Conservation (phyloP, 2,888 invertebrate species). For the Synanthedon andrenaeformis region DNA sequence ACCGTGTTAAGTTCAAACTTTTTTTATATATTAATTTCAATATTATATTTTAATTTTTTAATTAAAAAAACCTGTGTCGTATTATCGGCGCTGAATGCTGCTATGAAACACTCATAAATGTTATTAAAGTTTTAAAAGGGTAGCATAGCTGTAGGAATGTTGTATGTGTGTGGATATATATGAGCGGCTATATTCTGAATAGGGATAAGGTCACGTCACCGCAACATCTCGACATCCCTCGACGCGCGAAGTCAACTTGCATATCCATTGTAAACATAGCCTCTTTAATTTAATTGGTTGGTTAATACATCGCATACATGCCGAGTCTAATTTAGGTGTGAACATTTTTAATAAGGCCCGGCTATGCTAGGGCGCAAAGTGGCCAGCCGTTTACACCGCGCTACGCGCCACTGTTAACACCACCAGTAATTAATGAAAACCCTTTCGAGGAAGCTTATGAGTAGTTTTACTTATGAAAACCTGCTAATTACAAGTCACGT, state of each 20-base stretch:
- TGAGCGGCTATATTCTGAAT: constrained; percentile 4
- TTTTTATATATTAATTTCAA: constrained; percentile 32
- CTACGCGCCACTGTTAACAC: constrained; percentile 53
- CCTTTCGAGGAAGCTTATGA: constrained; percentile 66
- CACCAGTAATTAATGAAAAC: constrained; percentile 65
- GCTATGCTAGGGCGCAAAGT: constrained; percentile 62
- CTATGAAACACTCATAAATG: constrained; percentile 19
- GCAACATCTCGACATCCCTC: constrained; percentile 14
- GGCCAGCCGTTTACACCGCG: constrained; percentile 60
- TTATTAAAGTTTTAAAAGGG: constrained; percentile 31
- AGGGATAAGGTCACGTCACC: neutral
- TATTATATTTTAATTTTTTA: constrained; percentile 13
- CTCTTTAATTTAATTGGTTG: constrained; percentile 65
- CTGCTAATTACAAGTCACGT: constrained; percentile 54
- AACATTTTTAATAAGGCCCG: constrained; percentile 68
- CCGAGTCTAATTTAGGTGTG: constrained; percentile 66
- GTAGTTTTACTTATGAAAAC: constrained; percentile 64
- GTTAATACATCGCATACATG: constrained; percentile 55
- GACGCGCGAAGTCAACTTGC: constrained; percentile 28
- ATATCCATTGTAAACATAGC: constrained; percentile 37
- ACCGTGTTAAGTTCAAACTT: constrained; percentile 30
- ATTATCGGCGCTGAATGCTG: neutral
- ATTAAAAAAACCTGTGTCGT: constrained; percentile 1
- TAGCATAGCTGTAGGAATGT: neutral
- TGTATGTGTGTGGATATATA: neutral